Percentiles rank a stretch among this genome's conserved stretches.
Conservation (phyloP, 2,888 invertebrate genomes). For the Drosophila differens region DNA sequence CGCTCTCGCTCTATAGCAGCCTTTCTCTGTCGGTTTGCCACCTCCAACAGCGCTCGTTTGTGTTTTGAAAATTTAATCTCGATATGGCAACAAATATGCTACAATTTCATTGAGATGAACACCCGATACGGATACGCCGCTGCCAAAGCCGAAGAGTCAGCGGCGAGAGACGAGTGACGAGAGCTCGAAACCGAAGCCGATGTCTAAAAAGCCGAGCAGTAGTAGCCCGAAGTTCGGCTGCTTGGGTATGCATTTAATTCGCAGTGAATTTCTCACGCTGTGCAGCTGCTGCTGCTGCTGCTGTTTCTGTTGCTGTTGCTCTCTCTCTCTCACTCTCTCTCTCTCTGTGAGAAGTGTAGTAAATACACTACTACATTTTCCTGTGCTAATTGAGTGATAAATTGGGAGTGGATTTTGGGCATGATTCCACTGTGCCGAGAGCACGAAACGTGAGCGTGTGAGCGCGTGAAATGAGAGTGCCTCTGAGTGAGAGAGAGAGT, state of each 20-base stretch:
- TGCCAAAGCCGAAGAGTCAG: conserved; percentile 55
- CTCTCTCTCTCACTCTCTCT: conserved; percentile 36
- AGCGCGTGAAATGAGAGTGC: conserved; percentile 70
- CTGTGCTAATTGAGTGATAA: conserved; percentile 84
- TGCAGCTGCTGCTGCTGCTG: conserved; percentile 64
- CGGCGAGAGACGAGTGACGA: conserved; percentile 11
- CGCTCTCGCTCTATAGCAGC: conserved; percentile 17
- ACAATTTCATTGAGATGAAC: conserved; percentile 84
- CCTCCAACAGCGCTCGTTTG: conserved; percentile 74
- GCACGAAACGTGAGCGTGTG: conserved; percentile 68
- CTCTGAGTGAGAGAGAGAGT: conserved; percentile 21
- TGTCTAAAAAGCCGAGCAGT: conserved; percentile 41
- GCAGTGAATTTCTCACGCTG: conserved; percentile 69
- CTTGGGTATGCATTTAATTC: conserved; percentile 73
- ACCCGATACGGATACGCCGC: conserved; percentile 73
- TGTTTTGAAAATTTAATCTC: conserved; percentile 83
- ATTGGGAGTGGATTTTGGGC: conserved; percentile 83
- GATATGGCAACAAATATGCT: conserved; percentile 84
- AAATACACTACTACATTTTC: conserved; percentile 83
- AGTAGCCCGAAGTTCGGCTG: conserved; percentile 39
- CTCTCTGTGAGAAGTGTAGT: conserved; percentile 76
- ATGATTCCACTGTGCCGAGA: conserved; percentile 61
- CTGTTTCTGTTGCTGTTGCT: conserved; percentile 7
- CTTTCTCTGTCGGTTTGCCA: conserved; percentile 32
- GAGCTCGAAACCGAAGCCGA: conserved; percentile 27